phyloP scores from a whole-genome alignment of 2,113 vertebrate species.

The Alosa alosa region DNA sequence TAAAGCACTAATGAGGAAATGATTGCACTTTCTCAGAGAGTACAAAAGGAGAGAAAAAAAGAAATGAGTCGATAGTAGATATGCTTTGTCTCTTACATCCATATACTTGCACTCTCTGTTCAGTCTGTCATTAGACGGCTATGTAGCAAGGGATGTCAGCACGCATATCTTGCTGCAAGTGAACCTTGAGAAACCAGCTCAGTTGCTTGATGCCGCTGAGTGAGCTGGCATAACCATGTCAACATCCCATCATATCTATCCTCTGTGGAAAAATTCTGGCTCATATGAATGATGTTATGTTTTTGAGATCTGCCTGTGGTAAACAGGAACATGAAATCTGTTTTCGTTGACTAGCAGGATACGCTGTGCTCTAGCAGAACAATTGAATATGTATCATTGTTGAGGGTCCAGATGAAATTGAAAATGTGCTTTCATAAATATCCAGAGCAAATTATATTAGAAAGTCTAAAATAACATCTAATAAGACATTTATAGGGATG shows the following conservation, averaged over 20 bases:
- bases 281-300: neutral
- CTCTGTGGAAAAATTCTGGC: neutral
- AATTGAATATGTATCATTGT: neutral
- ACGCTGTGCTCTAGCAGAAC: neutral
- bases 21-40: conserved; percentile 66
- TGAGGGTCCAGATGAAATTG: neutral
- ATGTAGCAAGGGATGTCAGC: conserved; percentile 37
- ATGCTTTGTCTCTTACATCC: neutral
- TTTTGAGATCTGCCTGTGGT: neutral
- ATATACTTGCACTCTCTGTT: neutral
- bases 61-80: conserved; percentile 8
- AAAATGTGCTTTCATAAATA: neutral
- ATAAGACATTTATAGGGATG: neutral
- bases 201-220: conserved; percentile 41
- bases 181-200: conserved; percentile 43
- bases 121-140: conserved; percentile 6
- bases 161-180: conserved; percentile 39
- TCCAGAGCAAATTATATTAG: neutral
- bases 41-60: conserved; percentile 27
- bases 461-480: neutral
- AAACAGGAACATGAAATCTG: conserved; percentile 1
- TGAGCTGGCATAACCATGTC: conserved; percentile 44
- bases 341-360: neutral
- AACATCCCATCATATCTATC: conserved; percentile 6
- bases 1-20: conserved; percentile 79